Conservation (phyloP, 2,113 vertebrate species). For the Rhadina sibilatrix region DNA sequence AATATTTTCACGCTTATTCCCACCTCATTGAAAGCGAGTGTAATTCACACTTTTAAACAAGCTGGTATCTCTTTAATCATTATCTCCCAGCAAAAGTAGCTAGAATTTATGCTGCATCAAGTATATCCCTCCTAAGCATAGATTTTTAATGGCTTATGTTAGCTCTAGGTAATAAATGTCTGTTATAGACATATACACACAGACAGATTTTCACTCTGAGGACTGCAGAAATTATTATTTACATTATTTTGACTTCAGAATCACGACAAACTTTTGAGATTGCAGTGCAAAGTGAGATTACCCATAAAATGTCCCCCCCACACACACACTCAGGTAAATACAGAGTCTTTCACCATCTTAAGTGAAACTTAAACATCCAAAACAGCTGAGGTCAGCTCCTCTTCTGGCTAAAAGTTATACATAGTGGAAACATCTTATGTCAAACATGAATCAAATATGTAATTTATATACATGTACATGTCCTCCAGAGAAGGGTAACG, state of each 20-base stretch:
- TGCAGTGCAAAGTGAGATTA: neutral
- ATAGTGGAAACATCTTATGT: neutral
- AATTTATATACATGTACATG: neutral
- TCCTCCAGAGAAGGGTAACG: neutral
- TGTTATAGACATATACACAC: accelerated
- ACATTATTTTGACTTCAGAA: neutral
- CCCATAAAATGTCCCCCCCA: neutral
- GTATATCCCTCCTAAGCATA: neutral
- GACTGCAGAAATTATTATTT: neutral
- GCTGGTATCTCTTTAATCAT: neutral
- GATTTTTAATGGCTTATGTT: neutral
- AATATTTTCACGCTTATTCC: neutral
- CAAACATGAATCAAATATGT: neutral
- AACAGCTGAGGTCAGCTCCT: neutral
- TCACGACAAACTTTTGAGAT: neutral
- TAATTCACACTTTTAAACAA: neutral
- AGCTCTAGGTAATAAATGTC: neutral
- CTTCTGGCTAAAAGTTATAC: neutral
- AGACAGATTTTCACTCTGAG: neutral
- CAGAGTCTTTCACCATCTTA: neutral
- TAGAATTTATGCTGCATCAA: neutral
- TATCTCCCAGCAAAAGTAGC: neutral
- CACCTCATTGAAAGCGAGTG: neutral
- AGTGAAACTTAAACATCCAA: neutral
- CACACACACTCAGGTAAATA: neutral